Percentiles rank a stretch among this genome's conserved stretches.
phyloP scores from a whole-genome alignment of 2,888 invertebrate species.

The Spodoptera picta region DNA sequence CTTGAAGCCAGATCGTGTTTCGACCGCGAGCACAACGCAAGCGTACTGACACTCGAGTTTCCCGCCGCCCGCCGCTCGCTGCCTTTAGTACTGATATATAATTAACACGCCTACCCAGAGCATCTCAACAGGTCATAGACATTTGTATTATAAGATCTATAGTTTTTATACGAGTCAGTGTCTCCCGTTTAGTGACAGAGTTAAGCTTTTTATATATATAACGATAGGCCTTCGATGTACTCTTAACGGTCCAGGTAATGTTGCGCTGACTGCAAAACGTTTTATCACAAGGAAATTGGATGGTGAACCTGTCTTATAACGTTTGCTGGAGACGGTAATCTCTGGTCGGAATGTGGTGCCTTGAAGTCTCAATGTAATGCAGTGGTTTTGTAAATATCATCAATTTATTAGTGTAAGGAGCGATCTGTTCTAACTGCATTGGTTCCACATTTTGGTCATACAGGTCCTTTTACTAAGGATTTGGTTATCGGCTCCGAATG shows the following conservation, averaged over 20 bases:
- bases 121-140: constrained; percentile 66
- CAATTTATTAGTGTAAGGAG: constrained; percentile 44
- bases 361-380: constrained; percentile 36
- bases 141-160: constrained; percentile 66
- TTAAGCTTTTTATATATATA: constrained; percentile 68
- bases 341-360: constrained; percentile 41
- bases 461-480: constrained; percentile 21
- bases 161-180: constrained; percentile 69
- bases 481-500: constrained; percentile 39
- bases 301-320: constrained; percentile 57
- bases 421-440: constrained; percentile 34
- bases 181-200: constrained; percentile 70
- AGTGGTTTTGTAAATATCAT: constrained; percentile 54
- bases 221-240: constrained; percentile 58
- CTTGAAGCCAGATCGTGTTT: constrained; percentile 81
- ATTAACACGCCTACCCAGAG: constrained; percentile 58
- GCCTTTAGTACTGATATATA: constrained; percentile 71
- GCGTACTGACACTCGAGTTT: constrained; percentile 84
- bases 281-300: constrained; percentile 62
- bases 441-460: constrained; percentile 41
- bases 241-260: constrained; percentile 62
- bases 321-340: constrained; percentile 45
- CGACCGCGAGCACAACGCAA: constrained; percentile 83
- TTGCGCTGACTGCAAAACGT: constrained; percentile 69
- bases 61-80: constrained; percentile 76